phyloP scores from a whole-genome alignment of 2,113 vertebrate species.

The Ceyx margarethae region DNA sequence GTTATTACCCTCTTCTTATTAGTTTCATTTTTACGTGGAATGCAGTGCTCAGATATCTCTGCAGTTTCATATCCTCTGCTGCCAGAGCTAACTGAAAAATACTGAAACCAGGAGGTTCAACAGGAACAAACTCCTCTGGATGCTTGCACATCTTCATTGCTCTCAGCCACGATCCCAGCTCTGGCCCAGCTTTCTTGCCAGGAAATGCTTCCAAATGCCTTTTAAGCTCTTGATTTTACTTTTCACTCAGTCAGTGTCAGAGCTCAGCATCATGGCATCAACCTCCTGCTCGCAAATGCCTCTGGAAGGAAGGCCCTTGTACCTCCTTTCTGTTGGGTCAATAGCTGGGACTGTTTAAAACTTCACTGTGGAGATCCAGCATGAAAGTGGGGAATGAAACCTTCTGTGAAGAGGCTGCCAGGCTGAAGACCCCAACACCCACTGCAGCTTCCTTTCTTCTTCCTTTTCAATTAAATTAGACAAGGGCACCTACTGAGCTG shows the following conservation, averaged over 20 bases:
- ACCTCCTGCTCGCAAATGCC: neutral
- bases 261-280: neutral
- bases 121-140: neutral
- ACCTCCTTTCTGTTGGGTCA: neutral
- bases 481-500: neutral
- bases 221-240: neutral
- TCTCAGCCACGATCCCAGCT: neutral
- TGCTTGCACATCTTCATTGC: neutral
- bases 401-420: neutral
- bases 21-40: slow-evolving; percentile 38
- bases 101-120: neutral
- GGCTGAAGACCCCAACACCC: neutral
- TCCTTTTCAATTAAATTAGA: neutral
- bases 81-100: slow-evolving; percentile 10
- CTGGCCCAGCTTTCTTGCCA: neutral
- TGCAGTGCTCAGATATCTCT: slow-evolving; percentile 4
- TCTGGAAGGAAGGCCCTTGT: neutral
- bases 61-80: slow-evolving; percentile 1
- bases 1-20: neutral
- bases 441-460: neutral
- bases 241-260: neutral
- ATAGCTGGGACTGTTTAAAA: neutral
- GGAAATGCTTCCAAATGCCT: neutral
- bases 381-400: neutral
- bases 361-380: neutral